Evolutionary conservation across 2,797 vertebrate species (phyloP).

Genomic region (Leptatherina wallacei): DNA sequence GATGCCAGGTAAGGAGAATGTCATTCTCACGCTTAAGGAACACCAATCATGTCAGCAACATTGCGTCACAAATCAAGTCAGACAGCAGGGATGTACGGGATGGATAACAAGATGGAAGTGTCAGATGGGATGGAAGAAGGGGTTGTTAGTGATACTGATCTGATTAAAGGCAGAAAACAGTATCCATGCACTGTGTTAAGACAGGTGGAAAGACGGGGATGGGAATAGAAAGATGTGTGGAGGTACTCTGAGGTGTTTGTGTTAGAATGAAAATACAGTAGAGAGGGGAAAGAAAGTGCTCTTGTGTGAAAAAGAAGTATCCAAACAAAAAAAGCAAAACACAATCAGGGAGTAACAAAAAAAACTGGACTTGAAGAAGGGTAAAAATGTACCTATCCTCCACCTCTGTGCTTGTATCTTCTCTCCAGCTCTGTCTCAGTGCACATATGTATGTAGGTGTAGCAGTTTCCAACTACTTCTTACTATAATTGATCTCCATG

Average conservation of each 20-base stretch:
- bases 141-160: slow-evolving; percentile 38
- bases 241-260: background rate
- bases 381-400: slow-evolving; percentile 22
- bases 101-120: slow-evolving; percentile 33
- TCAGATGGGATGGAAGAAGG: slow-evolving; percentile 32
- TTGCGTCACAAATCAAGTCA: slow-evolving; percentile 48
- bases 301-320: slow-evolving; percentile 8
- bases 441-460: slow-evolving; percentile 55
- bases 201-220: background rate
- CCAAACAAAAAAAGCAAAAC: slow-evolving; percentile 22
- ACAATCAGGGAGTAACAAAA: slow-evolving; percentile 29
- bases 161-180: slow-evolving; percentile 6
- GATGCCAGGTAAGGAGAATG: slow-evolving; percentile 78
- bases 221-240: background rate
- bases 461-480: slow-evolving; percentile 59
- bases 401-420: slow-evolving; percentile 20
- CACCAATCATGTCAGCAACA: slow-evolving; percentile 62
- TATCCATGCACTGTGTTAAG: slow-evolving; percentile 1
- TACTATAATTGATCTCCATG: slow-evolving; percentile 78
- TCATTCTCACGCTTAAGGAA: slow-evolving; percentile 54
- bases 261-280: background rate
- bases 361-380: slow-evolving; percentile 49
- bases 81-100: slow-evolving; percentile 40
- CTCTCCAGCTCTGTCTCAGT: slow-evolving; percentile 16
- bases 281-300: slow-evolving; percentile 11